Base-by-base conservation (phyloP, 2,888 invertebrate species). In the Sarcophaga carnaria region DNA sequence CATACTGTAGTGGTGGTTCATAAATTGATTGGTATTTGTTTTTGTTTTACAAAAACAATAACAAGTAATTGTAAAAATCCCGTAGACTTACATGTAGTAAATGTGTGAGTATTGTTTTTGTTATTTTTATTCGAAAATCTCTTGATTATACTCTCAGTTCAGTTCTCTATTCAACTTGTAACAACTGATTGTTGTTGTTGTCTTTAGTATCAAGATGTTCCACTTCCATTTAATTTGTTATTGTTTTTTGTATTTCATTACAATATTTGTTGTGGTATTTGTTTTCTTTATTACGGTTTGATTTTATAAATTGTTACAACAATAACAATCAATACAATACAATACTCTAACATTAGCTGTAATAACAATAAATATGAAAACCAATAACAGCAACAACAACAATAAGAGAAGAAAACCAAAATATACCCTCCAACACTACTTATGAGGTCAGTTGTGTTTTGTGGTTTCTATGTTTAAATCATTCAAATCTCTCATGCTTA, bases 391-490 rank as follows among this genome's bases (percentile, higher is more conserved):
- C 12, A 80, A 54, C 12, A 80, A 54, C 12, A 71, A 64, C 47
- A 72, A 49, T 25, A 69, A 78, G 74, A 74, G 37, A 84, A 81
- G 54, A 37, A 8, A 37, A 8, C 37, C 37, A 37, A 37, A 37
- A 75, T 85, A 86, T 85, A 87, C 85, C 85, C 88, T 81, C 8
- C 77, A 85, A 80, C 77, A 85, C 83, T 78, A 85, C 86, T 88
- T 87, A 86, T 76, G 88, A 82, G 87, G 88, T 87, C 88, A 84
- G 70, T 85, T 86, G 83, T 37, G 37, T 27, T 86, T 85, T 85
- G 86, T 74, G 80, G 80, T 77, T 83, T 72, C 2, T 63, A 70
- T n/a, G 5, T 37, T 37, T 1, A 37, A 37, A 37, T 37, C 37
- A 8, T 8, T 37, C 8, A 37, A 37, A 37, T 8, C 1, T 37